Base-by-base conservation (phyloP, 2,797 vertebrate species). In the Fundulus diaphanus region DNA sequence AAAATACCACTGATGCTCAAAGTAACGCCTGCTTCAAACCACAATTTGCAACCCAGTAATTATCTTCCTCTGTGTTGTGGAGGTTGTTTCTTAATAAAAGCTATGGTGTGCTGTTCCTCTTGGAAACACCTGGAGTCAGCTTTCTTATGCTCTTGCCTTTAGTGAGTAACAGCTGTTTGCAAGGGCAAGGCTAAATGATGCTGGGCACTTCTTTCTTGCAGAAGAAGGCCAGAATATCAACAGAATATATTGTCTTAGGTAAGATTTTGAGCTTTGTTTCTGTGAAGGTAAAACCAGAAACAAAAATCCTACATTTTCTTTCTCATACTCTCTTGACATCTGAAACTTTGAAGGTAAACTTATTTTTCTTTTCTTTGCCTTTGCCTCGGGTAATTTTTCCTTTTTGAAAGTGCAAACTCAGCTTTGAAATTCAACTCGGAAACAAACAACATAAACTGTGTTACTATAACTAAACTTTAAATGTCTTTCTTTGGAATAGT, bases 11-110 rank as follows among this genome's bases (percentile, higher is more conserved):
- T 70, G 35, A 77, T 72, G 13, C 37, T 76, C 31, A 68, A 24
- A 68, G 70, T 77, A 79, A 83, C 80, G 88, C 73, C 82, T 87
- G 79, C 75, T 88, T 86, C 44, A 15, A 68, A 78, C 73, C 66
- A 76, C 69, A 77, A 86, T 78, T 48, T 76, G 42, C 42, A 40
- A 66, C 79, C 75, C 67, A 13, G 51, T 84, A 70, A 84, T 82
- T 49, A 77, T 81, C 76, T 76, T 67, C 78, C 76, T 18, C 2
- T 83, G 66, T 49, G 51, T 72, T 73, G 66, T 66, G 27, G 35
- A n/a, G 59, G 35, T 7, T 6, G 37, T 73, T 63, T 48, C 44
- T 65, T 70, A 29, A 61, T 51, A 76, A 29, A 35, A 75, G 54
- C 57, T 68, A 24, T 73, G 31, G 46, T 16, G 48, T 49, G 51